Percentiles rank a stretch among this genome's conserved stretches.
These are phyloP conservation scores for Ptychodera flava DNA, from an alignment of 35 echinoderm and acorn worm species.

Conservation along the genomic window DNA sequence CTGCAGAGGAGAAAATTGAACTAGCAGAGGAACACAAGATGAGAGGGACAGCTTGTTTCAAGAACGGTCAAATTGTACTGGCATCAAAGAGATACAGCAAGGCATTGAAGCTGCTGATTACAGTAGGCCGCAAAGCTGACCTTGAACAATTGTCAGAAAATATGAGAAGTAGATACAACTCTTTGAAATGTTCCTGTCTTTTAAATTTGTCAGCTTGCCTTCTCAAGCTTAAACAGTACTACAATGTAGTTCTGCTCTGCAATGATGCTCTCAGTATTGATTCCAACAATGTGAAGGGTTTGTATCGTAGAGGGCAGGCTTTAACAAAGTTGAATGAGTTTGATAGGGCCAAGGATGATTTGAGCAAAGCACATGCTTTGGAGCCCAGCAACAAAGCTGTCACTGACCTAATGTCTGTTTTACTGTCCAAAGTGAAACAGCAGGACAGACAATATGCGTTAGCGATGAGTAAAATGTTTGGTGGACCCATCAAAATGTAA, in stretches of 20 bases:
- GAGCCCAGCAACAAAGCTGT: constrained; percentile 64
- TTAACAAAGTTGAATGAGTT: constrained; percentile 70
- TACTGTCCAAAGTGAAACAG: constrained; percentile 41
- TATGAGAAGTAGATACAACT: constrained; percentile 25
- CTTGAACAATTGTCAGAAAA: constrained; percentile 23
- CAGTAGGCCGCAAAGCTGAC: not conserved
- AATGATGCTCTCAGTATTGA: constrained; percentile 57
- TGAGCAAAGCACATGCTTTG: constrained; percentile 37
- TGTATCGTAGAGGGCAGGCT: constrained; percentile 71
- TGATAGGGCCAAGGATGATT: constrained; percentile 68
- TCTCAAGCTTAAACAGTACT: constrained; percentile 50
- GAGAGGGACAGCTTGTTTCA: constrained; percentile 67
- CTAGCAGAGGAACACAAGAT: constrained; percentile 45
- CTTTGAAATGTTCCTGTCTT: constrained; percentile 38
- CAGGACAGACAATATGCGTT: constrained; percentile 52
- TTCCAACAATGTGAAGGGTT: constrained; percentile 46
- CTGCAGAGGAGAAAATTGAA: constrained; percentile 28
- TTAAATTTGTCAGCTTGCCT: constrained; percentile 87
- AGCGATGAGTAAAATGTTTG: constrained; percentile 96
- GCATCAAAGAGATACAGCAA: constrained; percentile 69
- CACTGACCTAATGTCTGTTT: constrained; percentile 30
- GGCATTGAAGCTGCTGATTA: constrained; percentile 56
- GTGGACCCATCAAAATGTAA: not conserved
- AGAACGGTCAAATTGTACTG: constrained; percentile 31
- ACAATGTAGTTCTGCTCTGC: constrained; percentile 61